Evolutionary conservation across 2,888 invertebrate species (phyloP).

Genomic region (Incurvaria masculella): DNA sequence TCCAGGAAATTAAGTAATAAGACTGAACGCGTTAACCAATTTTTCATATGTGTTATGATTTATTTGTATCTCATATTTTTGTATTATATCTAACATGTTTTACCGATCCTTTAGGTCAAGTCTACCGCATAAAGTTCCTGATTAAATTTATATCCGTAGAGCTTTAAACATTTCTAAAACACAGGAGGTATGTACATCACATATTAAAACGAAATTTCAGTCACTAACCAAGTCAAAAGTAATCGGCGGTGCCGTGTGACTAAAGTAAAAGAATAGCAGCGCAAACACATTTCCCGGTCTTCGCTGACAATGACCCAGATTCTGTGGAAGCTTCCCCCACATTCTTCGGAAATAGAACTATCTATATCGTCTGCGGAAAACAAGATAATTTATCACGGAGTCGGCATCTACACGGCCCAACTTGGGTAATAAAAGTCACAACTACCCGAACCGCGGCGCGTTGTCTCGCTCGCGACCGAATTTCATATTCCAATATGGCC

Average conservation of each 20-base stretch:
- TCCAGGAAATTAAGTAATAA: no score
- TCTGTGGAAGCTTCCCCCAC: not conserved
- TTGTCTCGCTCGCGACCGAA: conserved; percentile 10
- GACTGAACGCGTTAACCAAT: no score
- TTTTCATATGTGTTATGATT: no score
- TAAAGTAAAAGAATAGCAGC: not conserved
- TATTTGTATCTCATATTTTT: no score
- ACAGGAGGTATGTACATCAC: no score
- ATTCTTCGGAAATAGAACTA: not conserved
- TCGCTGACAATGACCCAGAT: not conserved
- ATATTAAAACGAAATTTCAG: no score
- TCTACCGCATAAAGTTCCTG: no score
- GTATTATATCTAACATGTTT: no score
- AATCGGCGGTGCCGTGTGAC: not conserved
- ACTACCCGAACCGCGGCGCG: not conserved
- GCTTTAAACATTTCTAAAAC: no score
- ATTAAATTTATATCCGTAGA: no score
- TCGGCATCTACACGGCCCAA: not conserved
- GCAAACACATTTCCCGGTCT: not conserved
- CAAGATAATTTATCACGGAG: not conserved
- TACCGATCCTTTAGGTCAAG: no score
- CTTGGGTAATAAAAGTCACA: not conserved
- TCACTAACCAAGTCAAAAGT: no score
- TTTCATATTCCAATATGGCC: conserved; percentile 46
- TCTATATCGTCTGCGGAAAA: not conserved